Conservation (phyloP, 2,113 vertebrate genomes). For the Chaenogobius annularis region DNA sequence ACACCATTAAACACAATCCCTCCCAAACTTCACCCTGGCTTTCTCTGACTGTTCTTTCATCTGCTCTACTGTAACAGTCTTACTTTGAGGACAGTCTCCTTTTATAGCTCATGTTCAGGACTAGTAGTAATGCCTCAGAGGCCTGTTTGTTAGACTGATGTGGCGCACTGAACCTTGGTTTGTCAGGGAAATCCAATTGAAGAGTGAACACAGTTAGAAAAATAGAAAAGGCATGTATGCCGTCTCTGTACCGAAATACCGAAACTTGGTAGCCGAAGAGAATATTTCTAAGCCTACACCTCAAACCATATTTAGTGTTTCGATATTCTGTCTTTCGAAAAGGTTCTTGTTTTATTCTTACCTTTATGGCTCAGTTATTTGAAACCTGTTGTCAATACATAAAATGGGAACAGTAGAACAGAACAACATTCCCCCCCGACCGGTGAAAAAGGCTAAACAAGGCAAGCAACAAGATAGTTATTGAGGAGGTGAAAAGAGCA, state of each 20-base stretch:
- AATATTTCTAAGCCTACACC: too few relatives aligned
- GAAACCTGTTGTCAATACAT: neutral
- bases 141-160: neutral
- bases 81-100: neutral
- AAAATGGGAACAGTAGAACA: too few relatives aligned
- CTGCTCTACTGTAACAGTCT: neutral
- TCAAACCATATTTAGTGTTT: neutral
- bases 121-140: neutral
- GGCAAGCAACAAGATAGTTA: too few relatives aligned
- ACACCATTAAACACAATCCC: neutral
- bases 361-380: neutral
- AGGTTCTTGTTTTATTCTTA: neutral
- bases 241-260: neutral
- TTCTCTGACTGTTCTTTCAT: slow-evolving; percentile 1
- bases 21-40: neutral
- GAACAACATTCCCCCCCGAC: too few relatives aligned
- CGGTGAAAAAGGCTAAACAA: too few relatives aligned
- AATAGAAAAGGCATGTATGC: neutral
- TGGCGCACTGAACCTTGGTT: neutral
- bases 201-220: neutral
- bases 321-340: neutral
- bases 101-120: neutral
- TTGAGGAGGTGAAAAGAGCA: too few relatives aligned
- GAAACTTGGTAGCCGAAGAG: neutral
- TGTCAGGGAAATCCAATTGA: neutral